These are phyloP conservation scores for Tiaroga cobitis DNA, from an alignment of 2,797 vertebrate species.

Conservation along the genomic window DNA sequence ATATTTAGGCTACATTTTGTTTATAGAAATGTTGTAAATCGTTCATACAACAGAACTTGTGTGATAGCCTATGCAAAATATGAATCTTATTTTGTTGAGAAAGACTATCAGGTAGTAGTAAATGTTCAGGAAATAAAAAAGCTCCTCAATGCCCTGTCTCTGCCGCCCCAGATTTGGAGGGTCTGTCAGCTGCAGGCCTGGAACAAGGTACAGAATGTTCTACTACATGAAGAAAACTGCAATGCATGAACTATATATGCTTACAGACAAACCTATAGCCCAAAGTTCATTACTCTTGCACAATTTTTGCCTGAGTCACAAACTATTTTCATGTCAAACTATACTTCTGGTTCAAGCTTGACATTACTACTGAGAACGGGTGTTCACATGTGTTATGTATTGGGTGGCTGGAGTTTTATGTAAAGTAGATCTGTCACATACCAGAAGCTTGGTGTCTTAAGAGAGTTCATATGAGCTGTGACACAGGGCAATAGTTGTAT, in stretches of 20 bases:
- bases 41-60: background rate
- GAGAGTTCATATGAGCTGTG: background rate
- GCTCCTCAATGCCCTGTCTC: background rate
- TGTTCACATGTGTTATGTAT: constrained; percentile 32
- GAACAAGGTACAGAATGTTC: constrained; percentile 4
- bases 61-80: background rate
- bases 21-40: background rate
- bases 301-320: background rate
- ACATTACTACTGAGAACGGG: background rate
- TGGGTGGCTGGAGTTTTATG: constrained; percentile 4
- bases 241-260: constrained; percentile 16
- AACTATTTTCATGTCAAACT: background rate
- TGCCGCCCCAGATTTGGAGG: background rate
- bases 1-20: background rate
- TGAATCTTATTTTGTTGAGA: background rate
- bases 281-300: constrained; percentile 30
- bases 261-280: constrained; percentile 10
- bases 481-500: constrained; percentile 3
- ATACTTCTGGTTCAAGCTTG: background rate
- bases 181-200: background rate
- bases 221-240: background rate
- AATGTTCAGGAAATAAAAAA: background rate
- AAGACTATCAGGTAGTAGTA: background rate
- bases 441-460: background rate
- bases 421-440: background rate